phyloP scores from a whole-genome alignment of 1,140 invertebrate genomes.

The Drosophila quadrilineata region DNA sequence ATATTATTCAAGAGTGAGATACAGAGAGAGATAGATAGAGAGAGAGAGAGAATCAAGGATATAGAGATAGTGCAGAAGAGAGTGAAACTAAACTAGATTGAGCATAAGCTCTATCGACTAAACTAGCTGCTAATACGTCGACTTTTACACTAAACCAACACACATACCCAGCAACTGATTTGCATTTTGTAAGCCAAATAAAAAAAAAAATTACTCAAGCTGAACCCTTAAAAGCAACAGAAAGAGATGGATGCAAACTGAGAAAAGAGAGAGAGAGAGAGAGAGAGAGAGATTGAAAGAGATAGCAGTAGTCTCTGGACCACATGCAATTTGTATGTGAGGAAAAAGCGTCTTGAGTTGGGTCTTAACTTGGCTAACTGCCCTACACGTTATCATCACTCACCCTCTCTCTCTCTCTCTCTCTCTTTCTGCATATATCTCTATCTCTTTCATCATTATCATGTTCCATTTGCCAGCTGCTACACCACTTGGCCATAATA shows the following conservation, averaged over 20 bases:
- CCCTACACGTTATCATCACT: too few species aligned
- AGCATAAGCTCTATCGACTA: slow-evolving; percentile 8
- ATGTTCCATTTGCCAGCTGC: too few species aligned
- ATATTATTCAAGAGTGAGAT: too few species aligned
- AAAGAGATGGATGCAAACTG: background rate
- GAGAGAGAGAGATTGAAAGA: background rate
- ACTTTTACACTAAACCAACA: slow-evolving; percentile 9
- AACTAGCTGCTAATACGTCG: slow-evolving; percentile 27
- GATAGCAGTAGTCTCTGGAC: too few species aligned
- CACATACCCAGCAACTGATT: slow-evolving; percentile 16
- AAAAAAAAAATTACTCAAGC: slow-evolving; percentile 6
- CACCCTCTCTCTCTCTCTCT: too few species aligned
- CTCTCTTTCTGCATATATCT: too few species aligned
- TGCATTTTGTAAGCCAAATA: slow-evolving; percentile 13
- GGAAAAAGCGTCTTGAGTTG: slow-evolving; percentile 21
- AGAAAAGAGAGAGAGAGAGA: background rate
- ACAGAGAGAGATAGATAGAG: background rate
- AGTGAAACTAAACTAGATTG: background rate
- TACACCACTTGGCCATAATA: too few species aligned
- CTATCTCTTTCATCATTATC: too few species aligned
- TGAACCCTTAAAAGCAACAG: slow-evolving; percentile 8
- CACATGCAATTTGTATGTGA: slow-evolving; percentile 40
- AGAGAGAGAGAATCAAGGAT: background rate
- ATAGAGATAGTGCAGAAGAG: background rate
- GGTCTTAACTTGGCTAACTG: too few species aligned